Conservation (phyloP, 1,140 invertebrate species). For the Macrobrachium rosenbergii region DNA sequence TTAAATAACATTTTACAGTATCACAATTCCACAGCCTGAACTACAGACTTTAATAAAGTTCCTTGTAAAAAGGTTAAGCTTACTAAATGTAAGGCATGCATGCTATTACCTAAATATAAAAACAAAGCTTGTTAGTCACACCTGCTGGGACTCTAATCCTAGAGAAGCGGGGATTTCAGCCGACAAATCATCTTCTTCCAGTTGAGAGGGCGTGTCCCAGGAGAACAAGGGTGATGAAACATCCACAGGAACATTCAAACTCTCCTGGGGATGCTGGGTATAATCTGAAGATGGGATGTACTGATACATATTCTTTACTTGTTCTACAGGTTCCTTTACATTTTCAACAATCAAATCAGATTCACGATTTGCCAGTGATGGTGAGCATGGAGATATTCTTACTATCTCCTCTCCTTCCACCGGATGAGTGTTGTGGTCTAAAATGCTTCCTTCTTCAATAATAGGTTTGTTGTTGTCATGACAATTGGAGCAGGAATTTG, state of each 20-base stretch:
- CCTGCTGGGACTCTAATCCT: constrained; percentile 47
- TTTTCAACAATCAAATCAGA: background rate
- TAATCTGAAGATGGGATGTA: background rate
- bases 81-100: background rate
- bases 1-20: too few species aligned
- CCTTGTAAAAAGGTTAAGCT: background rate
- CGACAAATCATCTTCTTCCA: constrained; percentile 31
- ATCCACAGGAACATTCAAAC: background rate
- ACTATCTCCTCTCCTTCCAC: too few species aligned
- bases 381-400: too few species aligned
- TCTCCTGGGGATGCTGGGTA: too few species aligned
- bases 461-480: too few species aligned
- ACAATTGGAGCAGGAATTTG: too few species aligned
- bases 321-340: background rate
- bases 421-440: too few species aligned
- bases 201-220: background rate
- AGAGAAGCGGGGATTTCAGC: constrained; percentile 16
- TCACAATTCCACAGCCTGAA: too few species aligned
- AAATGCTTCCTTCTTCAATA: too few species aligned
- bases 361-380: too few species aligned
- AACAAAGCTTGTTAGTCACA: constrained; percentile 49
- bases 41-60: too few species aligned
- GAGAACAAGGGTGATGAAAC: background rate
- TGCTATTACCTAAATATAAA: background rate
- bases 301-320: too few species aligned